Base-by-base conservation (phyloP, 2,888 invertebrate species). In the Catocala nupta region DNA sequence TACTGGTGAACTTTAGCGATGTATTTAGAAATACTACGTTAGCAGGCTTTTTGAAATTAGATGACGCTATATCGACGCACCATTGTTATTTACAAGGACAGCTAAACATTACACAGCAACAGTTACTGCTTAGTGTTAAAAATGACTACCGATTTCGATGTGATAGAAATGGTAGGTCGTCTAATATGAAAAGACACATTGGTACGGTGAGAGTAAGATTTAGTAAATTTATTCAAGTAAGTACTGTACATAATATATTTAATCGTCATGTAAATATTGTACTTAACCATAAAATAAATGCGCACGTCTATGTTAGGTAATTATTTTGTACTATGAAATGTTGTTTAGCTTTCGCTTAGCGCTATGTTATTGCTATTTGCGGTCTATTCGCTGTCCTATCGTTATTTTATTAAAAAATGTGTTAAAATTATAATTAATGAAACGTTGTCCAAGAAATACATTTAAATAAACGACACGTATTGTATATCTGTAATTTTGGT, bases 231-330 rank as follows among this genome's bases (percentile, higher is more conserved):
- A 69, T 65, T 61, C 52, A 65, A 67, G 53, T 71, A 63, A n/a
- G n/a, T n/a, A 65, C 5, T 74, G 72, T 79, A 79, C 43, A 77
- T 74, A 75, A 58, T 52, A 52, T 61, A 42, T 65, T 52, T 74
- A 73, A 68, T 71, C 64, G 61, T 67, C 51, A 63, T 86, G 85
- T 86, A 86, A 82, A 85, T 85, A 84, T 71, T 81, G 75, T 81
- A 80, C 59, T 73, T 80, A 77, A 60, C 49, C 63, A 63, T 75
- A 65, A 54, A 67, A 43, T 74, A 75, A 73, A 65, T 73, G 70
- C 78, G 73, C 76, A 77, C 58, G 51, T 63, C 68, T 66, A 61
- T 63, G 55, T 67, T 68, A 73, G 53, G 52, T 60, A 54, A 67
- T 71, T 64, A 63, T 68, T 73, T 69, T 75, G 60, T 71, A 71